Conservation (phyloP, 2,113 vertebrate species). For the Larimichthys crocea region DNA sequence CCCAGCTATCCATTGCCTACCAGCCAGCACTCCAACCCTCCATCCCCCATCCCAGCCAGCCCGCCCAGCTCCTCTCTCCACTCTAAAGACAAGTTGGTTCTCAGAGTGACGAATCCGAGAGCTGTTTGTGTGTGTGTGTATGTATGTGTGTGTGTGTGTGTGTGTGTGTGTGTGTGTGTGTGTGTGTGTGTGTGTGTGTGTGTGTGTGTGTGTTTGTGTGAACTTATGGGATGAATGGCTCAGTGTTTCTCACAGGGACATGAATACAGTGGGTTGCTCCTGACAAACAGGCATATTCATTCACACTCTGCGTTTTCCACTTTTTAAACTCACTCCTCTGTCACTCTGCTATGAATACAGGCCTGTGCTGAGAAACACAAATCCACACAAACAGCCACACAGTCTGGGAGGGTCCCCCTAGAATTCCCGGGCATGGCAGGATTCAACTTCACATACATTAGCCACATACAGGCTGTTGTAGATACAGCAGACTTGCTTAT, state of each 20-base stretch:
- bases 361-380: conserved; percentile 47
- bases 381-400: conserved; percentile 25
- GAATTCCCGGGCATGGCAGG: neutral
- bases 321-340: conserved; percentile 57
- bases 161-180: conserved; percentile 17
- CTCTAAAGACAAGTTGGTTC: conserved; percentile 56
- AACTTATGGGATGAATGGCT: conserved; percentile 69
- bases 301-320: conserved; percentile 68
- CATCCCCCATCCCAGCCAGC: conserved; percentile 38
- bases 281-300: conserved; percentile 71
- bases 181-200: conserved; percentile 18
- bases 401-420: neutral
- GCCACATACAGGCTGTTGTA: neutral
- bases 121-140: conserved; percentile 19
- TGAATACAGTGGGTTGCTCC: conserved; percentile 65
- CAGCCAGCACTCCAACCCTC: conserved; percentile 19
- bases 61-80: conserved; percentile 12
- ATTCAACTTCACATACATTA: neutral
- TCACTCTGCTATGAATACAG: conserved; percentile 57
- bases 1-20: conserved; percentile 23
- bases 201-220: conserved; percentile 17
- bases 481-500: neutral
- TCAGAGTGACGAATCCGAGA: conserved; percentile 27
- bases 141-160: conserved; percentile 20
- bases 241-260: conserved; percentile 71